Evolutionary conservation across 2,888 invertebrate species (phyloP).

Genomic region (Drosophila antonietae): DNA sequence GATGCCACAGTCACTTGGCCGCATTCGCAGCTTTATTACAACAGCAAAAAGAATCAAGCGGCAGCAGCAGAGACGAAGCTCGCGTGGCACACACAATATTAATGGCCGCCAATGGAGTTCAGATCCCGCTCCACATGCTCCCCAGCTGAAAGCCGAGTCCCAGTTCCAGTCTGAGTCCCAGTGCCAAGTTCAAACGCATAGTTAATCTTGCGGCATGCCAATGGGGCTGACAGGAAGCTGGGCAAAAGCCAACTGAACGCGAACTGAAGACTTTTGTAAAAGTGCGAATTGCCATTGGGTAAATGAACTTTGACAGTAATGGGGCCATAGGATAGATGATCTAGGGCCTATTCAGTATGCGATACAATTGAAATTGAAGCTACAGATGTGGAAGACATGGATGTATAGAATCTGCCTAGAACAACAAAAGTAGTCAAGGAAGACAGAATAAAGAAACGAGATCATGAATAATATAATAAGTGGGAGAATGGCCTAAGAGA

Average conservation of each 20-base stretch:
- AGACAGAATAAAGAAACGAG: not conserved
- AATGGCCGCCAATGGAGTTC: conserved; percentile 74
- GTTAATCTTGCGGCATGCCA: conserved; percentile 58
- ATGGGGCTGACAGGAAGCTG: conserved; percentile 59
- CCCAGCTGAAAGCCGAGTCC: conserved; percentile 3
- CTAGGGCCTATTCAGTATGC: conserved; percentile 8
- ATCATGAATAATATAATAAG: not conserved
- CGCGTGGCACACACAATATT: conserved; percentile 71
- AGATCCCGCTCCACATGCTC: conserved; percentile 38
- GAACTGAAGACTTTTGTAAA: conserved; percentile 37
- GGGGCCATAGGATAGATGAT: conserved; percentile 41
- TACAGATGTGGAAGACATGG: not conserved
- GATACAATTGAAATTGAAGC: not conserved
- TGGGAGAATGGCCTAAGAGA: not conserved
- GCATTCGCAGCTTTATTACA: conserved; percentile 57
- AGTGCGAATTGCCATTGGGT: conserved; percentile 57
- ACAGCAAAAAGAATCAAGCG: conserved; percentile 18
- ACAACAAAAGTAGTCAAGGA: not conserved
- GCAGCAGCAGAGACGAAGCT: conserved; percentile 37
- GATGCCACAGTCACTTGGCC: conserved; percentile 55
- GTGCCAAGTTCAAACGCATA: conserved; percentile 57
- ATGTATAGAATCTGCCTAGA: not conserved
- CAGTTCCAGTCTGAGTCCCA: conserved; percentile 1
- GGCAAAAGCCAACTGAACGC: not conserved
- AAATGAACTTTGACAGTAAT: conserved; percentile 74